A percentile compares a stretch with the other conserved stretches of the same genome.
These are phyloP conservation scores for Cheirogaleus medius DNA, from an alignment of 2,113 vertebrate genomes.

Conservation along the genomic window DNA sequence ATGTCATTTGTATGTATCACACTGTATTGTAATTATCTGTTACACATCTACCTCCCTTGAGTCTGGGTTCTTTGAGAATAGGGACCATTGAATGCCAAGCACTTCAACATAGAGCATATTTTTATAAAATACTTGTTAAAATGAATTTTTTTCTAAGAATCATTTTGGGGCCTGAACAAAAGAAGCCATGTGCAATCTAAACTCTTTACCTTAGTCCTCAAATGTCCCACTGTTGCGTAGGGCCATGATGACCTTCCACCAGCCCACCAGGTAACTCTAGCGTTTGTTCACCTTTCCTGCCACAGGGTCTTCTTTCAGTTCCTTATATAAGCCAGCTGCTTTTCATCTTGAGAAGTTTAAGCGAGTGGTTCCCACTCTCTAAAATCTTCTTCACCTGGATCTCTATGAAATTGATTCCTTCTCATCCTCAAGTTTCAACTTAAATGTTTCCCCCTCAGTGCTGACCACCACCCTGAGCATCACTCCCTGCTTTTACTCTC, in stretches of 20 bases:
- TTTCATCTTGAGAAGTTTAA: neutral
- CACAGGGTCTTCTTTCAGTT: neutral
- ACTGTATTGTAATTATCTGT: slow-evolving; percentile 42
- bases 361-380: neutral
- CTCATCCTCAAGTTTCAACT: neutral
- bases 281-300: neutral
- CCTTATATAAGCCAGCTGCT: neutral
- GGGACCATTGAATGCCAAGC: neutral
- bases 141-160: neutral
- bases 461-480: neutral
- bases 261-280: neutral
- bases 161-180: neutral
- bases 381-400: neutral
- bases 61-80: neutral
- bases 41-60: slow-evolving; percentile 48
- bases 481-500: neutral
- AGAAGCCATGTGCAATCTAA: neutral
- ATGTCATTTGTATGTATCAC: slow-evolving; percentile 19
- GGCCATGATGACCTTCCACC: neutral
- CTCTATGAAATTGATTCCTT: neutral
- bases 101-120: neutral
- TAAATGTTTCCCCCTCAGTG: neutral
- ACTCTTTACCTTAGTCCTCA: neutral
- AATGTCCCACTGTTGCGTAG: no score
- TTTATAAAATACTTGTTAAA: neutral